phyloP scores from a whole-genome alignment of 2,888 invertebrate genomes.

The Phortica okadai region DNA sequence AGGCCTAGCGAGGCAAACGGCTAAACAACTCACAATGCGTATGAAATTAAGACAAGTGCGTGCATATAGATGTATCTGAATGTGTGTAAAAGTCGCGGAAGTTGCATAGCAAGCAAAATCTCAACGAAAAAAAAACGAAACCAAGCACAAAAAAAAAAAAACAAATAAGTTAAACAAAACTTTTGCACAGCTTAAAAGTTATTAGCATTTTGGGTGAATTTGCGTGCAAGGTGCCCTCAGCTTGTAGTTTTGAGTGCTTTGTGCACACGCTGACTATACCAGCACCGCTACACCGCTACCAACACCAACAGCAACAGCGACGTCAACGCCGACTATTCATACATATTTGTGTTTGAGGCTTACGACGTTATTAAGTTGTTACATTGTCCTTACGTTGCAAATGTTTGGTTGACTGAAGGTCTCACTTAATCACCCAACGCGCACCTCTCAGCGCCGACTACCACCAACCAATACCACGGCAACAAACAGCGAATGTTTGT shows the following conservation, averaged over 20 bases:
- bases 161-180: conserved; percentile 42
- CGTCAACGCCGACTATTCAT: conserved; percentile 54
- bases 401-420: conserved; percentile 4
- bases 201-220: conserved; percentile 63
- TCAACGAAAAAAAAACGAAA: conserved; percentile 31
- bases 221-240: conserved; percentile 8
- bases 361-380: conserved; percentile 71
- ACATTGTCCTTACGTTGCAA: conserved; percentile 56
- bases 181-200: conserved; percentile 67
- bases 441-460: not conserved
- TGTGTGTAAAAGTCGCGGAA: conserved; percentile 58
- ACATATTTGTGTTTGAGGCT: conserved; percentile 68
- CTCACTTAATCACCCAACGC: not conserved
- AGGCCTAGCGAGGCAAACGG: conserved; percentile 9
- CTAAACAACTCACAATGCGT: conserved; percentile 44
- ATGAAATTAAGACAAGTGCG: conserved; percentile 62
- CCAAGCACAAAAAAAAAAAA: conserved; percentile 43
- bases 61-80: conserved; percentile 26
- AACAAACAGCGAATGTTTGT: conserved; percentile 28
- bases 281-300: not conserved
- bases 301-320: not conserved
- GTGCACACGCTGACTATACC: not conserved
- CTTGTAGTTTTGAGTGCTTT: not conserved
- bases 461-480: conserved; percentile 14
- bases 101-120: conserved; percentile 53